Base-by-base conservation (phyloP, 2,888 invertebrate species). In the Eurytoma adleriae region DNA sequence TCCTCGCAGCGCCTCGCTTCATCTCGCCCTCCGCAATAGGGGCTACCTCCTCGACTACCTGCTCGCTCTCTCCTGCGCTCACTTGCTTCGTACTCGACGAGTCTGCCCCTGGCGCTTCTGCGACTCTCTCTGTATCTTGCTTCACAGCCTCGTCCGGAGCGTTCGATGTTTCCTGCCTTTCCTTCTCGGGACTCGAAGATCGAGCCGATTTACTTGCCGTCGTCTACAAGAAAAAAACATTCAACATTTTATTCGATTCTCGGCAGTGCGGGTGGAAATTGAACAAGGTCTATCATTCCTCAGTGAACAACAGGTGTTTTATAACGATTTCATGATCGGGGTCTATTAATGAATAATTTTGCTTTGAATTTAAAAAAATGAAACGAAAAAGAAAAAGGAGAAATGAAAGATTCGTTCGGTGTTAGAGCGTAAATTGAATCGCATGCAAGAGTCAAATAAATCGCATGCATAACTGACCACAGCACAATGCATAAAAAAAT, bases 131-230 rank as follows among this genome's bases (percentile, higher is more conserved):
- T 3, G 20, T 71, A 20, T 76, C 56, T n/a, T 54, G 20, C 57
- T 83, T 18, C 68, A 69, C 52, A 78, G 74, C 74, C 40, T 61
- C 56, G 2, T 40, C 40, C 40, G 40, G 40, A 7, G 30, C 27
- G 16, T 56, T 50, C 57, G 56, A 16, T 64, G 69, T 13, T 77
- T 18, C 18, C 16, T 62, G 30, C 16, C 59, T 20, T 18, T 89
- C 88, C 61, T 79, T 86, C 24, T 86, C 88, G 16, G 88, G 87
- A 59, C 86, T 88, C 54, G 85, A 85, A 7, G 86, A 78, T 71
- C 85, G 86, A 57, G 83, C 78, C n/a, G 64, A 12, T 64, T 48
- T 30, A 48, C 40, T 48, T 75, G 48, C 10, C n/a, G 30, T 62
- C 62, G 62, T 62, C 40, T 80, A 75, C 3, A 59, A 64, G 30